These are phyloP conservation scores for Pterocles gutturalis DNA, from an alignment of 2,113 vertebrate genomes.

Conservation along the genomic window DNA sequence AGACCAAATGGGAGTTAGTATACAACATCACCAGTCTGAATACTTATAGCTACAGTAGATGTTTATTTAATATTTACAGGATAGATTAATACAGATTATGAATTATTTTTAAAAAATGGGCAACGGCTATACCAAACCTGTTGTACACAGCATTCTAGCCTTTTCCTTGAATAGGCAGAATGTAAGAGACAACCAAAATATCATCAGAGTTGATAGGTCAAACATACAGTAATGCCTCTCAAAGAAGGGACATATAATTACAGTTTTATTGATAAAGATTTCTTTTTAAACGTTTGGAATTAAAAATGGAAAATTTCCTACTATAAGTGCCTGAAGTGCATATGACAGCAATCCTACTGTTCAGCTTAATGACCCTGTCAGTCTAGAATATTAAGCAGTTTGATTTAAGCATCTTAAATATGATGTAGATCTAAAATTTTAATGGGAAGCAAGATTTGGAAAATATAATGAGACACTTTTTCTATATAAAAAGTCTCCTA, in stretches of 20 bases:
- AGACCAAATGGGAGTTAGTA: not conserved
- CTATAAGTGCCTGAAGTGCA: slow-evolving; percentile 24
- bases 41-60: not conserved
- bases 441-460: slow-evolving; percentile 13
- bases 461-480: not conserved
- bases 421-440: slow-evolving; percentile 13
- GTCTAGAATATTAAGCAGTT: slow-evolving; percentile 11
- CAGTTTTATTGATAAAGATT: not conserved
- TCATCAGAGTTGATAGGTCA: not conserved
- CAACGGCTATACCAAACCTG: not conserved
- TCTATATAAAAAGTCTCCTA: not conserved
- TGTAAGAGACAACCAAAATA: not conserved
- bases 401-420: slow-evolving; percentile 38
- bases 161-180: slow-evolving; percentile 9
- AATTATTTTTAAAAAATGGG: not conserved
- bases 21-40: not conserved
- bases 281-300: slow-evolving; percentile 39
- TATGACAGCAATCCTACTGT: slow-evolving; percentile 4
- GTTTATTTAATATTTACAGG: not conserved
- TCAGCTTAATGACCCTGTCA: slow-evolving; percentile 49
- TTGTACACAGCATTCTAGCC: not conserved
- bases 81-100: not conserved
- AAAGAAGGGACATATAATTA: slow-evolving; percentile 13
- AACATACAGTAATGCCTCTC: not conserved
- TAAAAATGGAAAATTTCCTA: slow-evolving; percentile 14